These are phyloP conservation scores for Channa argus DNA, from an alignment of 2,113 vertebrate species.

Conservation along the genomic window DNA sequence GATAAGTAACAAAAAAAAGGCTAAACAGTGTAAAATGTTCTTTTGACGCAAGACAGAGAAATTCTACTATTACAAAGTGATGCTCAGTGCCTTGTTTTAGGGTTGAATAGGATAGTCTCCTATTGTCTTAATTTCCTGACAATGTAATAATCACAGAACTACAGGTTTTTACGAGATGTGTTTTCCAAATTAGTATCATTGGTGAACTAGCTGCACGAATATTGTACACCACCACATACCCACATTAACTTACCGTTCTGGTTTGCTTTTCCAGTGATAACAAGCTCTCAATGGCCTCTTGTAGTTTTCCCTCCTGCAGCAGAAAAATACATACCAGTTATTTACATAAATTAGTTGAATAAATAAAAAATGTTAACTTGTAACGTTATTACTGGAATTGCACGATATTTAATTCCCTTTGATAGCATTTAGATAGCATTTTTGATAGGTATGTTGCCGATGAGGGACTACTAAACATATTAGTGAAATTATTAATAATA, in stretches of 20 bases:
- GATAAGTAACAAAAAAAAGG: not conserved
- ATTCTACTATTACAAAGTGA: too few species aligned
- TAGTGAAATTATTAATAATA: not conserved
- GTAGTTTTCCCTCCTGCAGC: constrained; percentile 92
- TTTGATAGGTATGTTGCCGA: not conserved
- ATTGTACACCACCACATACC: not conserved
- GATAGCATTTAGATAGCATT: not conserved
- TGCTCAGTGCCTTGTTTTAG: too few species aligned
- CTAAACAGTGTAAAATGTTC: too few species aligned
- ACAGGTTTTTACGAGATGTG: too few species aligned
- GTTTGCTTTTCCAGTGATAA: constrained; percentile 98
- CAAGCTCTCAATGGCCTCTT: constrained; percentile 95
- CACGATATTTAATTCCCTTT: not conserved
- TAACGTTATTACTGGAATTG: too few species aligned
- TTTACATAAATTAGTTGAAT: not conserved
- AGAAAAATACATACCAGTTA: not conserved
- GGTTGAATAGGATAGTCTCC: too few species aligned
- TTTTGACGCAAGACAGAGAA: too few species aligned
- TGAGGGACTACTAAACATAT: constrained; percentile 8
- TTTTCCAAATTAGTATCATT: too few species aligned
- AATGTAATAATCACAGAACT: too few species aligned
- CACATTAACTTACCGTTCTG: constrained; percentile 87
- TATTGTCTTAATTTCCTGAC: too few species aligned
- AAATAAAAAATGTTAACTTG: not conserved
- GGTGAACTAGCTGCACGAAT: not conserved